Base-by-base conservation (phyloP, 2,888 invertebrate genomes). In the Shargacucullia verbasci region DNA sequence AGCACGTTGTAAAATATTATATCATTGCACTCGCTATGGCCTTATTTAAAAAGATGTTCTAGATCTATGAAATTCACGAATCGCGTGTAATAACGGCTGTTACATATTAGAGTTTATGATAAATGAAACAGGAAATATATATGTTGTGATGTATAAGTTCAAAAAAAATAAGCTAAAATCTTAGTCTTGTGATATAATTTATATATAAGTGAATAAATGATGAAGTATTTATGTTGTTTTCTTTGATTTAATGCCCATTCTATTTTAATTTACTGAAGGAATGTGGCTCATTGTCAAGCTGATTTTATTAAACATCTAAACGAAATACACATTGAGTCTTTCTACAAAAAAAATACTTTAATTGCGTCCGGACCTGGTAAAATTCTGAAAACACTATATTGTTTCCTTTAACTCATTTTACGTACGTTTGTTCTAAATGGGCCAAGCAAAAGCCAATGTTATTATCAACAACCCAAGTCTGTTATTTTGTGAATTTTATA, bases 111-210 rank as follows among this genome's bases (percentile, higher is more conserved):
- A 85, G 78, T 88, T 85, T 90, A 88, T 86, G 73, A 78, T 80
- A 80, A 82, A 82, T 73, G 79, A 83, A 86, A 85, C 79, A 81
- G 81, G 82, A 83, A 83, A 78, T 89, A 88, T 90, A 86, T 91
- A 88, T 92, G 90, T 92, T 93, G 93, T 92, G 93, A 93, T 93
- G 88, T 88, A 87, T 89, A 87, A 91, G 92, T 92, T 92, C 91
- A 93, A 93, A 91, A 91, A 90, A 88, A 88, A 81, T 82, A 87
- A 87, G 82, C 82, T 79, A 86, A 85, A 90, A 88, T 85, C 81
- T 90, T 92, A 90, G 92, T 93, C 92, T 93, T 94, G 93, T 94
- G 94, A 94, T 94, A 94, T 92, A 91, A 91, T 92, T 91, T 92
- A 92, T 91, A 86, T 88, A 88, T 89, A 92, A 90, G 89, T 89